These are phyloP conservation scores for Psylliodes chrysocephalus DNA, from an alignment of 2,888 invertebrate species.

Conservation along the genomic window DNA sequence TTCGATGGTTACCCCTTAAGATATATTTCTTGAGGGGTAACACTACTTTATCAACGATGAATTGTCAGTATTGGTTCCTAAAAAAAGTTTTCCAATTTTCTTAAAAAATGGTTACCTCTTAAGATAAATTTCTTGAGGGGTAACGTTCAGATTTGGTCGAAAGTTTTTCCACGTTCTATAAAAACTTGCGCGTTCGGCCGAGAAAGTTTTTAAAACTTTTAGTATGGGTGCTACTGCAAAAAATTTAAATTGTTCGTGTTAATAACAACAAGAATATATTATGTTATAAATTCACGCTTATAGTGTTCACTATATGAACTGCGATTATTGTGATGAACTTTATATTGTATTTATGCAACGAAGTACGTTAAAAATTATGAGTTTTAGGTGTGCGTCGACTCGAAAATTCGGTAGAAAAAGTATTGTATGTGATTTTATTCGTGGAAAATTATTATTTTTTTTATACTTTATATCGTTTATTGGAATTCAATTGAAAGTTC, in stretches of 20 bases:
- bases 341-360: constrained; percentile 60
- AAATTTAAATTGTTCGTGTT: constrained; percentile 60
- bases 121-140: no score
- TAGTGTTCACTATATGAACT: constrained; percentile 66
- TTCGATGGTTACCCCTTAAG: no score
- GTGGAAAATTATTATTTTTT: no score
- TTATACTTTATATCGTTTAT: no score
- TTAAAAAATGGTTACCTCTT: no score
- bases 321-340: constrained; percentile 63
- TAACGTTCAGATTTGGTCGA: not conserved
- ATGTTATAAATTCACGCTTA: constrained; percentile 62
- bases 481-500: no score
- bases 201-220: constrained; percentile 44
- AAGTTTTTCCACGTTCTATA: not conserved
- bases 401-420: no score
- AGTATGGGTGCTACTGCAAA: constrained; percentile 61
- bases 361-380: constrained; percentile 48
- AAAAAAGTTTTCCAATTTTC: no score
- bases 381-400: not conserved
- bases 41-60: no score
- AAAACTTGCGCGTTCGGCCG: constrained; percentile 5
- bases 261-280: constrained; percentile 46
- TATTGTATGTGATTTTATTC: not conserved
- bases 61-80: no score
- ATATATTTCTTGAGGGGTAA: no score